Evolutionary conservation across 2,113 vertebrate genomes (phyloP).

Genomic region (Tychaedon coryphoeus): DNA sequence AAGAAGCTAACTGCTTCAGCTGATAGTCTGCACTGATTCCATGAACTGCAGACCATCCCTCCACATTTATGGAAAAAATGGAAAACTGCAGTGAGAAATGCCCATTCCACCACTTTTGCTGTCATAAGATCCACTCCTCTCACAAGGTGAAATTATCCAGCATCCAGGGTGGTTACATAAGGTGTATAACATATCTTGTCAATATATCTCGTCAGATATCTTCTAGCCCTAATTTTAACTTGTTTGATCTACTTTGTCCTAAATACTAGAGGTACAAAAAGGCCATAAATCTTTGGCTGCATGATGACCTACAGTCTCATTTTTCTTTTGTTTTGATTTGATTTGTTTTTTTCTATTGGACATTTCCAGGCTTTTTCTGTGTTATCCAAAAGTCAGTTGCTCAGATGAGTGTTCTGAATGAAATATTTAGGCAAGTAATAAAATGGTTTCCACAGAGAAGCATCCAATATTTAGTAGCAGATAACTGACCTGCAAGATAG

Average conservation of each 20-base stretch:
- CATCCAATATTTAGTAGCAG: conserved; percentile 35
- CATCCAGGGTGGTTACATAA: too few relatives aligned
- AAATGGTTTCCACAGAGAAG: background rate
- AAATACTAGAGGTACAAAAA: background rate
- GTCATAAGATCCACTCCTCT: background rate
- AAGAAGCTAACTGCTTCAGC: background rate
- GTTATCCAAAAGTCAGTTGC: background rate
- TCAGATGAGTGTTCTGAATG: background rate
- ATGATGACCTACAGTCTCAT: background rate
- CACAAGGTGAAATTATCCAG: background rate
- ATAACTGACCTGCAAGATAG: background rate
- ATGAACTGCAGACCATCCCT: background rate
- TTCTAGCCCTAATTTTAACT: background rate
- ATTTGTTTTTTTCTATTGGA: background rate
- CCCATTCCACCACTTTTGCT: background rate
- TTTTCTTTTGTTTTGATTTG: background rate
- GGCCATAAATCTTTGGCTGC: background rate
- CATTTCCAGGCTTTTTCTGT: background rate
- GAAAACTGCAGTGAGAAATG: background rate
- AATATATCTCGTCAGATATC: background rate
- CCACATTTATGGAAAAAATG: background rate
- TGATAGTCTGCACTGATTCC: background rate
- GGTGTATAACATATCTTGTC: too few relatives aligned
- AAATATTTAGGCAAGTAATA: conserved; percentile 35
- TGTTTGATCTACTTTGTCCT: background rate